phyloP scores from a whole-genome alignment of 2,888 invertebrate genomes.

The Orchesellides sinensis region DNA sequence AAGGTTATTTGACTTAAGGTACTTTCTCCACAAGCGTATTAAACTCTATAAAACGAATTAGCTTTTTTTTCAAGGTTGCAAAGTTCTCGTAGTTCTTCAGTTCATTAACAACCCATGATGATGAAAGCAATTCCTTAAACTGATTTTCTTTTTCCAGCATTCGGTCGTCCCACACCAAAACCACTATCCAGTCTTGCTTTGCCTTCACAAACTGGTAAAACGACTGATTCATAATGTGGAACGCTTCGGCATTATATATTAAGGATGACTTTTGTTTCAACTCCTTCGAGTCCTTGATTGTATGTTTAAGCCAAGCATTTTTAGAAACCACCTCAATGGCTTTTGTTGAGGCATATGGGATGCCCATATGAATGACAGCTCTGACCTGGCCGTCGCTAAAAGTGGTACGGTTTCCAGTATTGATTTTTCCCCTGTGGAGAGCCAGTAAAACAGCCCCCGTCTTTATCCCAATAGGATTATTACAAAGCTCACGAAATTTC shows the following conservation, averaged over 20 bases:
- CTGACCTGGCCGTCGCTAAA: background rate
- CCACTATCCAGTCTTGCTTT: slow-evolving; percentile 55
- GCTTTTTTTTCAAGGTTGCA: too few relatives aligned
- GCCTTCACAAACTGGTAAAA: slow-evolving; percentile 57
- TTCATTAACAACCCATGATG: background rate
- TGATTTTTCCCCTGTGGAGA: background rate
- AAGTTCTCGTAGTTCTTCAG: background rate
- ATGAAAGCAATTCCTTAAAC: background rate
- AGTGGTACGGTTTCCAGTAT: background rate
- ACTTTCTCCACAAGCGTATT: background rate
- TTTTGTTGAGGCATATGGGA: background rate
- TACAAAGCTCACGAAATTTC: background rate
- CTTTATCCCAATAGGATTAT: background rate
- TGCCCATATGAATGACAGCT: background rate
- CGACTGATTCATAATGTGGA: slow-evolving; percentile 56
- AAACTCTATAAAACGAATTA: too few relatives aligned
- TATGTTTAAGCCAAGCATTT: background rate
- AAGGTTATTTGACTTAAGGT: too few relatives aligned
- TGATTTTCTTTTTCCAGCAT: slow-evolving; percentile 2
- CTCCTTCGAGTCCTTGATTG: background rate
- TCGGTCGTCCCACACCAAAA: slow-evolving; percentile 56
- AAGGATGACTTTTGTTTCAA: background rate
- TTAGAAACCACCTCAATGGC: background rate
- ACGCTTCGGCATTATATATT: slow-evolving; percentile 59
- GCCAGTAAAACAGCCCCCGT: slow-evolving; percentile 7